These are phyloP conservation scores for Brachycybe producta DNA, from an alignment of 2,888 invertebrate species.

Conservation along the genomic window DNA sequence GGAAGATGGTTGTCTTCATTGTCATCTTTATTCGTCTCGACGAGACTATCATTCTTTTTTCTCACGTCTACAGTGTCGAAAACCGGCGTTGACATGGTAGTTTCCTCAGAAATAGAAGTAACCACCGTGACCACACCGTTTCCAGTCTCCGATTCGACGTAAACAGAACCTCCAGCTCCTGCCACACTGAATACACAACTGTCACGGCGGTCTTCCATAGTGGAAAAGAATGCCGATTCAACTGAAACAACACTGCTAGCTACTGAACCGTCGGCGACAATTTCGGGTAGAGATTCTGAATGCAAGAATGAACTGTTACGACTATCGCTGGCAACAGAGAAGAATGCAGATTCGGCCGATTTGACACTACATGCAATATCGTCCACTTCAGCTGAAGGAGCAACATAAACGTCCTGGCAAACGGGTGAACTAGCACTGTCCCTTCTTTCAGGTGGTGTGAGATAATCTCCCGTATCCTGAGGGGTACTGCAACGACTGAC, in stretches of 20 bases:
- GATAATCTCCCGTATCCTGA: conserved; percentile 10
- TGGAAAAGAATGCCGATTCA: conserved; percentile 27
- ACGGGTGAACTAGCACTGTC: conserved; percentile 25
- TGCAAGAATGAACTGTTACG: conserved; percentile 20
- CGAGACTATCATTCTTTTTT: conserved; percentile 13
- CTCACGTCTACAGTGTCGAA: conserved; percentile 1
- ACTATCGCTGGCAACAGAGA: conserved; percentile 23
- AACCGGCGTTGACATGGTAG: conserved; percentile 1
- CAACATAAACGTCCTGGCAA: too few species aligned
- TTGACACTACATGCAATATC: conserved; percentile 25
- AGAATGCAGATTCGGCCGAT: conserved; percentile 24
- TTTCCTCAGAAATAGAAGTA: too few species aligned
- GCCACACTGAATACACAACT: too few species aligned
- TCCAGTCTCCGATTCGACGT: too few species aligned
- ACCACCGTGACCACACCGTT: too few species aligned
- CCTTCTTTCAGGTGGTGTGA: conserved; percentile 20
- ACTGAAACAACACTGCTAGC: conserved; percentile 16
- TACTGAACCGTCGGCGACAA: conserved; percentile 20
- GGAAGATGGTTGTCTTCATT: conserved; percentile 18
- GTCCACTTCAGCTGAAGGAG: conserved; percentile 28
- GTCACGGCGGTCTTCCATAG: conserved; percentile 23
- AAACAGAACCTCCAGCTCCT: too few species aligned
- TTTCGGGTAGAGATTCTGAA: conserved; percentile 19
- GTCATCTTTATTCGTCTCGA: conserved; percentile 14
- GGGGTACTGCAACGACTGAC: conserved; percentile 9